A percentile compares a stretch with the other conserved stretches of the same genome.
phyloP scores from a whole-genome alignment of 2,888 invertebrate genomes.

The Gastracanthus pulcherrimus region DNA sequence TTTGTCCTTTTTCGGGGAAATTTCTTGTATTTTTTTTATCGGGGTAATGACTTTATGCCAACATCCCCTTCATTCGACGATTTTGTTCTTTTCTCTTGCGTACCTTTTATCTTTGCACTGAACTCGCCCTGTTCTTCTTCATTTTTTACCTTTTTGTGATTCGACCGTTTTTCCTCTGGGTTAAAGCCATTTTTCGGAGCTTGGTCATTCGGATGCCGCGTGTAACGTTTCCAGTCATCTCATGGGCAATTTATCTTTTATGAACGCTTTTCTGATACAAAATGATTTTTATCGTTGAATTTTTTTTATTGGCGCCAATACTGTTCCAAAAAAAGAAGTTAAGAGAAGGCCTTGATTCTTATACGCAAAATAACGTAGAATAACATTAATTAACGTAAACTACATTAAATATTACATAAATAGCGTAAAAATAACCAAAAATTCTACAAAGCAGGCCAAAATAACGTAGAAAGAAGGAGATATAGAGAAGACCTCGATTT shows the following conservation, averaged over 20 bases:
- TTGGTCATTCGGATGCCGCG: neutral
- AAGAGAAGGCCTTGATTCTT: no score
- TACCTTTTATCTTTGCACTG: conserved; percentile 16
- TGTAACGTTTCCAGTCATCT: conserved; percentile 9
- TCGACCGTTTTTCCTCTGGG: conserved; percentile 38
- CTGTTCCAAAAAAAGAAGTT: no score
- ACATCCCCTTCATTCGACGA: neutral
- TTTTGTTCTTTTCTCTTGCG: neutral
- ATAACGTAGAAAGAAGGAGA: no score
- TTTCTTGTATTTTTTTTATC: conserved; percentile 41
- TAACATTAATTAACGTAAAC: no score
- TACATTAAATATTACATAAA: no score
- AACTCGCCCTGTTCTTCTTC: neutral
- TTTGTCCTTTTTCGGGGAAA: conserved; percentile 18
- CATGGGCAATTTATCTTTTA: conserved; percentile 24
- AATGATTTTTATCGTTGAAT: conserved; percentile 1
- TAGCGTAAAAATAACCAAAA: no score
- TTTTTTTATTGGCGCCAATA: neutral
- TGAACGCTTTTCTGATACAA: neutral
- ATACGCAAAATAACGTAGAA: no score
- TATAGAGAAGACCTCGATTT: no score
- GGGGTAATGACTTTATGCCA: conserved; percentile 44
- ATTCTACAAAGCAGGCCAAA: no score
- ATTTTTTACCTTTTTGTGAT: conserved; percentile 31
- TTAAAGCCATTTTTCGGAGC: conserved; percentile 13